phyloP scores from a whole-genome alignment of 2,888 invertebrate species.

The Parnassius glacialis region DNA sequence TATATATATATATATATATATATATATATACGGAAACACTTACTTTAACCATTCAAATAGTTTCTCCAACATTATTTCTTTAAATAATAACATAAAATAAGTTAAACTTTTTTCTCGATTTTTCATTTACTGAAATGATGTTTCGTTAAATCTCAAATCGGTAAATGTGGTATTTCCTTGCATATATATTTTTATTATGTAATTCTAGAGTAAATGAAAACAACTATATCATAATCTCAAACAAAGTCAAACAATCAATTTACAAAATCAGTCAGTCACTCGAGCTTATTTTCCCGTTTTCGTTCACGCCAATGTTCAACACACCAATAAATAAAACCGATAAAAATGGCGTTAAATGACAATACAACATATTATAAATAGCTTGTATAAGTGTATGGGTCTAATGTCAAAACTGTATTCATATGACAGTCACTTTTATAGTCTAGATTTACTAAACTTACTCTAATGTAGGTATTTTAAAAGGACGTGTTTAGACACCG shows the following conservation, averaged over 20 bases:
- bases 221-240: slow-evolving; percentile 1
- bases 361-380: slow-evolving; percentile 16
- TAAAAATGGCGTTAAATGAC: slow-evolving; percentile 4
- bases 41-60: too few species aligned
- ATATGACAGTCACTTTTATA: slow-evolving; percentile 8
- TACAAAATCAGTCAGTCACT: background rate
- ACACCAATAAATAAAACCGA: background rate
- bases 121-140: too few species aligned
- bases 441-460: slow-evolving; percentile 22
- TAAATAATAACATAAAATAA: too few species aligned
- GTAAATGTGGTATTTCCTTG: too few species aligned
- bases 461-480: slow-evolving; percentile 21
- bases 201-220: background rate
- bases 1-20: too few species aligned
- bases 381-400: background rate
- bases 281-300: background rate
- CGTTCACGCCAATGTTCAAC: background rate
- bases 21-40: too few species aligned
- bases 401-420: slow-evolving; percentile 4
- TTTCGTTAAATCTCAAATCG: too few species aligned
- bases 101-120: too few species aligned
- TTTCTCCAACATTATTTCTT: too few species aligned
- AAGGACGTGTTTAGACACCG: slow-evolving; percentile 26
- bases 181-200: too few species aligned
- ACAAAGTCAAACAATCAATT: background rate